Conservation (phyloP, 2,797 vertebrate genomes). For the Borostomias antarcticus region DNA sequence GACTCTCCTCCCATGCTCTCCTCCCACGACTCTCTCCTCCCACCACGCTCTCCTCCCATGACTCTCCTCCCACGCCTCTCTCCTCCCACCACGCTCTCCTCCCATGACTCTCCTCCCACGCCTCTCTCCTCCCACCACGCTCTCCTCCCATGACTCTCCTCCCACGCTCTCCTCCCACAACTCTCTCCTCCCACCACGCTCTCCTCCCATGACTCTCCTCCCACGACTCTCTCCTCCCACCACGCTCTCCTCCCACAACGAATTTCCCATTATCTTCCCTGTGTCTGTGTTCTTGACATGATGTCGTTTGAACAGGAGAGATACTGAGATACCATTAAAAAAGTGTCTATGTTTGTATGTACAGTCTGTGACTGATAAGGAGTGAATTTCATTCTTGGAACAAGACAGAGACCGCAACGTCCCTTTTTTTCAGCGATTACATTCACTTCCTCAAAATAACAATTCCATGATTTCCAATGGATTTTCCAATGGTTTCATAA, state of each 20-base stretch:
- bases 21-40: no score
- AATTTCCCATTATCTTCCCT: slow-evolving; percentile 37
- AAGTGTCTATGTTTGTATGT: slow-evolving; percentile 1
- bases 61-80: no score
- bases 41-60: no score
- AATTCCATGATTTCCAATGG: neutral
- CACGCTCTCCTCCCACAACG: slow-evolving; percentile 47
- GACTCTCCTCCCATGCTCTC: no score
- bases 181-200: no score
- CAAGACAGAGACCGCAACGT: neutral
- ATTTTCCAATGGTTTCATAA: neutral
- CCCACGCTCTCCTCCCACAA: no score
- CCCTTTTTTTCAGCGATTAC: neutral
- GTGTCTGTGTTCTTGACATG: slow-evolving; percentile 8
- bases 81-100: no score
- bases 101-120: no score
- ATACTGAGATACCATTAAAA: slow-evolving; percentile 8
- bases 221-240: slow-evolving; percentile 65
- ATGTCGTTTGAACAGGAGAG: slow-evolving; percentile 9
- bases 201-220: no score
- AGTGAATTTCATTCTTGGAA: neutral
- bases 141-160: no score
- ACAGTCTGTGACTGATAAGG: neutral
- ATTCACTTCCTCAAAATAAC: neutral
- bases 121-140: no score